These are phyloP conservation scores for Cotesia vestalis DNA, from an alignment of 1,140 invertebrate genomes.

Conservation along the genomic window DNA sequence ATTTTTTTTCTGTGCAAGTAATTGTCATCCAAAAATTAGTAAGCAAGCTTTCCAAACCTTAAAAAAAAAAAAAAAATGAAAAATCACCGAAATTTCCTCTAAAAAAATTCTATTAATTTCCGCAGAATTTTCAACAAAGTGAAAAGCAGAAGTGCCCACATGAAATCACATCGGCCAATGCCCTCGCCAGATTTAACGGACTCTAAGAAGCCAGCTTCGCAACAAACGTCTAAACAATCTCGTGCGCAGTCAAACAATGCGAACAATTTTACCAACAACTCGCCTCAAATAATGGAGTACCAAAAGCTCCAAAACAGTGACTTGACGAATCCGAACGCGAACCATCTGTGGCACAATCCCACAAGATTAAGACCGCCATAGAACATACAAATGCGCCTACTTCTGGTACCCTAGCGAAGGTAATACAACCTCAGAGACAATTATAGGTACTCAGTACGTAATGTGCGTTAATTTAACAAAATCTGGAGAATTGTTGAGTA, in stretches of 20 bases:
- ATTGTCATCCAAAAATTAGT: no score
- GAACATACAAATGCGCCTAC: conserved; percentile 55
- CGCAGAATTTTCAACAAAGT: conserved; percentile 96
- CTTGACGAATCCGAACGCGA: conserved; percentile 40
- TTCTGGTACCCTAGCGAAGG: conserved; percentile 65
- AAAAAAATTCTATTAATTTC: conserved; percentile 59
- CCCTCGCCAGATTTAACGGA: conserved; percentile 65
- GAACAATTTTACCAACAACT: conserved; percentile 27
- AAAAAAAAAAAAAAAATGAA: conserved; percentile 21
- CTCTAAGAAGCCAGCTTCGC: conserved; percentile 59
- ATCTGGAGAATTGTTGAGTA: no score
- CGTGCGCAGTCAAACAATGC: conserved; percentile 15
- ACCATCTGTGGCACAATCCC: conserved; percentile 56
- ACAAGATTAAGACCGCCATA: conserved; percentile 64
- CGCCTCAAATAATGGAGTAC: conserved; percentile 43
- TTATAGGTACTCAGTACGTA: no score
- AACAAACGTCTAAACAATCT: conserved; percentile 42
- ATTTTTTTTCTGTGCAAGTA: no score
- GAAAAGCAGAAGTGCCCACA: conserved; percentile 97
- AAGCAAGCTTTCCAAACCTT: background rate
- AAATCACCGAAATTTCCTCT: background rate
- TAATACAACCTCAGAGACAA: conserved; percentile 36
- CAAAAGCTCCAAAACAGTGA: conserved; percentile 43
- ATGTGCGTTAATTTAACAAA: no score
- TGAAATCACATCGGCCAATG: conserved; percentile 92